These are phyloP conservation scores for Pantelozetes paolii DNA, from an alignment of 2,888 invertebrate species.

Conservation along the genomic window DNA sequence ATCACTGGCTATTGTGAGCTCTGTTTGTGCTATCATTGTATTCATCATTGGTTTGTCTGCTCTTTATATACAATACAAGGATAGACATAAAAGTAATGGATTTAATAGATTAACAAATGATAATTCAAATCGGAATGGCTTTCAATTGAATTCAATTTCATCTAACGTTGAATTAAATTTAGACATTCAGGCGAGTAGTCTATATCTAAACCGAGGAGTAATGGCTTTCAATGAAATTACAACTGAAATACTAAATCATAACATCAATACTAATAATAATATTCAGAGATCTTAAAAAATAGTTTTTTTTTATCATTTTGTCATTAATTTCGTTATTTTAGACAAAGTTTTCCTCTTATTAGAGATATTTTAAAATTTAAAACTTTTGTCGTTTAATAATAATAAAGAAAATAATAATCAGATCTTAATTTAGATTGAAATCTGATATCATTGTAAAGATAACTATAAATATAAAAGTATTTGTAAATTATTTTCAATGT, in stretches of 20 bases:
- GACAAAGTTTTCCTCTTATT: no score
- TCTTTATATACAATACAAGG: background rate
- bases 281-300: background rate
- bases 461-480: no score
- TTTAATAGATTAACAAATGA: background rate
- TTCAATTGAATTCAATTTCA: slow-evolving; percentile 16
- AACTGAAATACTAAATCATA: background rate
- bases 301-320: no score
- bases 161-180: background rate
- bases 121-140: background rate
- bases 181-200: background rate
- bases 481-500: no score
- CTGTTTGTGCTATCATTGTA: background rate
- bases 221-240: slow-evolving; percentile 24
- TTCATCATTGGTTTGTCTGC: background rate
- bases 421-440: no score
- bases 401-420: background rate
- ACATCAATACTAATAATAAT: background rate
- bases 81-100: background rate
- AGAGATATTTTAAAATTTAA: no score
- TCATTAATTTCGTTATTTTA: no score
- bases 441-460: no score
- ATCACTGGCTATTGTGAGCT: slow-evolving; percentile 3
- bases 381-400: background rate
- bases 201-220: slow-evolving; percentile 6